Percentiles rank a stretch among this genome's conserved stretches.
Conservation (phyloP, 2,888 invertebrate species). For the Apodemia mormo region DNA sequence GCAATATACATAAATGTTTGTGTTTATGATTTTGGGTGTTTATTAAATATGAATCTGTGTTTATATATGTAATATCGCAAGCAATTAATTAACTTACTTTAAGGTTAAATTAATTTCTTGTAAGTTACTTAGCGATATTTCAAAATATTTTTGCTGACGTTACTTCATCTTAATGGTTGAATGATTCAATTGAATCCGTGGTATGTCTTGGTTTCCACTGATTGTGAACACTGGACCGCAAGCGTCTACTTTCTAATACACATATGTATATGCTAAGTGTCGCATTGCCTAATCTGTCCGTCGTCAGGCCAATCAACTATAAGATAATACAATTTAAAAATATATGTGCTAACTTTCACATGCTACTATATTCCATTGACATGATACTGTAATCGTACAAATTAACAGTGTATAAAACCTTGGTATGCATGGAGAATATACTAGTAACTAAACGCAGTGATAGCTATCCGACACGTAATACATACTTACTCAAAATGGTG, state of each 20-base stretch:
- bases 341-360: conserved; percentile 8
- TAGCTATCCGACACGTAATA: too few relatives aligned
- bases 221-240: conserved; percentile 52
- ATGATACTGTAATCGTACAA: neutral
- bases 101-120: too few relatives aligned
- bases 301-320: conserved; percentile 37
- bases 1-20: too few relatives aligned
- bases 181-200: conserved; percentile 71
- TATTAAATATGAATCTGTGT: too few relatives aligned
- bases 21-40: too few relatives aligned
- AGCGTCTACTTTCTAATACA: conserved; percentile 58
- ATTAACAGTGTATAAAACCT: neutral
- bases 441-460: too few relatives aligned
- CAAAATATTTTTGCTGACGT: conserved; percentile 41
- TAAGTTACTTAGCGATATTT: neutral
- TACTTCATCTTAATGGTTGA: conserved; percentile 60
- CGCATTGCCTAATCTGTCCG: conserved; percentile 60
- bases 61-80: too few relatives aligned
- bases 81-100: too few relatives aligned
- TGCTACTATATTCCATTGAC: neutral
- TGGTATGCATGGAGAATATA: too few relatives aligned
- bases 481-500: too few relatives aligned
- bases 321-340: conserved; percentile 10
- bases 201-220: conserved; percentile 67
- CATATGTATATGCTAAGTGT: conserved; percentile 52